Evolutionary conservation across 2,797 vertebrate genomes (phyloP).

Genomic region (Sebastes elongatus): DNA sequence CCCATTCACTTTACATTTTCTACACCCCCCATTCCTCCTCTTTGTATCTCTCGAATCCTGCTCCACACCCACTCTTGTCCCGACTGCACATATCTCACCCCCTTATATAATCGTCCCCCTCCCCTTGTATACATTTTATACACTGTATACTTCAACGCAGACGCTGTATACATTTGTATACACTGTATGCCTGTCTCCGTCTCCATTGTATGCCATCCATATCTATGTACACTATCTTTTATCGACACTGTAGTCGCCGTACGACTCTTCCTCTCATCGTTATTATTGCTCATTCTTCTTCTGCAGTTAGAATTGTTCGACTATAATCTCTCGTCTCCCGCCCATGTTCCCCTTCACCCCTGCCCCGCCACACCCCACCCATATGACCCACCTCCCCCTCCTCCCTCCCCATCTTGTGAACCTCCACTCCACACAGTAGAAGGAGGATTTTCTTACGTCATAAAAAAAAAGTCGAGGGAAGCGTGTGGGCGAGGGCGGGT

Average conservation of each 20-base stretch:
- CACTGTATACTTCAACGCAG: conserved; percentile 61
- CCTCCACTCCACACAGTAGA: conserved; percentile 57
- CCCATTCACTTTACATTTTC: conserved; percentile 57
- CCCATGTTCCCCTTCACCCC: conserved; percentile 3
- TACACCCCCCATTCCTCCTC: conserved; percentile 43
- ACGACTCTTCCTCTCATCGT: conserved; percentile 71
- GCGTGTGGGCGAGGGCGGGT: conserved; percentile 47
- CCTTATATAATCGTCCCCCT: conserved; percentile 66
- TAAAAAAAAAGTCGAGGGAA: conserved; percentile 15
- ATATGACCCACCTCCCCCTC: background rate
- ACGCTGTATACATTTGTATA: conserved; percentile 71
- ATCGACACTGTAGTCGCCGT: conserved; percentile 78
- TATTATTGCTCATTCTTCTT: conserved; percentile 73
- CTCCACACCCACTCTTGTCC: conserved; percentile 16
- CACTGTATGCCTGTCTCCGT: conserved; percentile 64
- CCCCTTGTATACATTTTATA: conserved; percentile 69
- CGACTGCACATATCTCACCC: conserved; percentile 63
- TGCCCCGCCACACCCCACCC: background rate
- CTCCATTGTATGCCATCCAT: conserved; percentile 79
- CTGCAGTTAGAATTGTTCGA: conserved; percentile 71
- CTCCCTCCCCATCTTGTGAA: background rate
- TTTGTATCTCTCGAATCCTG: conserved; percentile 53
- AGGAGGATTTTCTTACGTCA: conserved; percentile 50
- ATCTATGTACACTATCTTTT: conserved; percentile 82
- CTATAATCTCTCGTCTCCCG: conserved; percentile 68